Percentiles rank a stretch among this genome's conserved stretches.
These are phyloP conservation scores for Zaprionus lineosus DNA, from an alignment of 2,888 invertebrate genomes.

Conservation along the genomic window DNA sequence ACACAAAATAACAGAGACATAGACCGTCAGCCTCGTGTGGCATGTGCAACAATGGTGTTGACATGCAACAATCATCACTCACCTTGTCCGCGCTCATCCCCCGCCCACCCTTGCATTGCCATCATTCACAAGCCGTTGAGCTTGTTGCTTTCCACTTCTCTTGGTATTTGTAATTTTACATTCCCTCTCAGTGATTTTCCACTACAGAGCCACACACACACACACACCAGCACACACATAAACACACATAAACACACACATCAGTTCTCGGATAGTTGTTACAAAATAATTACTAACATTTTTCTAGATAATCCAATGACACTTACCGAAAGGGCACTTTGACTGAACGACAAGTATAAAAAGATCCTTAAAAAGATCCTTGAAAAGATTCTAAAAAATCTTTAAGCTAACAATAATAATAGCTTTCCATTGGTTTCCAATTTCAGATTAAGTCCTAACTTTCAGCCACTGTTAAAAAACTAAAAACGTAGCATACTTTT, in stretches of 20 bases:
- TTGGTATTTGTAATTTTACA: slow-evolving; percentile 56
- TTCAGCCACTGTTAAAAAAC: background rate
- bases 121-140: slow-evolving; percentile 22
- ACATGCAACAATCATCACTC: slow-evolving; percentile 52
- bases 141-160: slow-evolving; percentile 24
- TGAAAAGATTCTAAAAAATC: no score
- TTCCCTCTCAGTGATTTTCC: slow-evolving; percentile 43
- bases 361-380: no score
- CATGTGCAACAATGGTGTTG: slow-evolving; percentile 56
- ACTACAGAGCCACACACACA: slow-evolving; percentile 11
- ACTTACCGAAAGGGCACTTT: slow-evolving; percentile 1
- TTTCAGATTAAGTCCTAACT: background rate
- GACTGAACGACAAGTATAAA: background rate
- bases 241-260: background rate
- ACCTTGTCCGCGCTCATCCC: slow-evolving; percentile 2
- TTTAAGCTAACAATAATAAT: no score
- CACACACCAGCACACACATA: slow-evolving; percentile 3
- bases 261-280: slow-evolving; percentile 46
- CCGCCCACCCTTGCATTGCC: background rate
- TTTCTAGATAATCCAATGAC: background rate
- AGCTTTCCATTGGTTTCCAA: no score
- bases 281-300: slow-evolving; percentile 57
- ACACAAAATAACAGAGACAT: no score
- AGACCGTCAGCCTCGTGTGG: slow-evolving; percentile 25
- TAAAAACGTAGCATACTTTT: slow-evolving; percentile 6